These are phyloP conservation scores for Pristionchus arcanus DNA, from an alignment of 2,888 invertebrate species.

Conservation along the genomic window DNA sequence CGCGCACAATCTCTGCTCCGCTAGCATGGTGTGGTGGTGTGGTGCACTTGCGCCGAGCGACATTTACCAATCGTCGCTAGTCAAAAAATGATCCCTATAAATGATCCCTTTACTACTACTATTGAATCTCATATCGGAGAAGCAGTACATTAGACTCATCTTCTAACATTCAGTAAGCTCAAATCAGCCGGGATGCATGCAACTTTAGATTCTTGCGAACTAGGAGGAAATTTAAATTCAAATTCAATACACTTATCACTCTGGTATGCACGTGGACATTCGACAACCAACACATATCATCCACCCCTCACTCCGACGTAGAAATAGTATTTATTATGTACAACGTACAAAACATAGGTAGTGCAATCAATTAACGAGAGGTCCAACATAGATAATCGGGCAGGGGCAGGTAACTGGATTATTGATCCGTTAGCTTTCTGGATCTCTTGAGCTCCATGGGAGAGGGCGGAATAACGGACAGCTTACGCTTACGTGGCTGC, in stretches of 20 bases:
- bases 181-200: background rate
- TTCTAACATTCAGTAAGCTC: background rate
- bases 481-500: conserved; percentile 62
- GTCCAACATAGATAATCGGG: background rate
- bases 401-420: background rate
- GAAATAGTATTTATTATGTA: conserved; percentile 5
- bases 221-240: too few relatives aligned
- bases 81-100: too few relatives aligned
- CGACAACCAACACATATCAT: background rate
- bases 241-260: background rate
- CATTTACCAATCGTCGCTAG: too few relatives aligned
- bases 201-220: too few relatives aligned
- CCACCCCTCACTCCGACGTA: background rate
- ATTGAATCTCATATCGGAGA: background rate
- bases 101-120: too few relatives aligned
- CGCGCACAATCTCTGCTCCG: background rate
- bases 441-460: conserved; percentile 57
- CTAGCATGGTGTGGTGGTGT: background rate
- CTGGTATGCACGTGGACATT: background rate
- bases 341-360: background rate
- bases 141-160: background rate
- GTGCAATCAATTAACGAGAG: background rate
- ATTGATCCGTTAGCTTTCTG: conserved; percentile 52
- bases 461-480: conserved; percentile 56
- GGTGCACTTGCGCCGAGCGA: background rate